A percentile compares a stretch with the other conserved stretches of the same genome.
Conservation (phyloP, 2,888 invertebrate genomes). For the Phalera bucephala region DNA sequence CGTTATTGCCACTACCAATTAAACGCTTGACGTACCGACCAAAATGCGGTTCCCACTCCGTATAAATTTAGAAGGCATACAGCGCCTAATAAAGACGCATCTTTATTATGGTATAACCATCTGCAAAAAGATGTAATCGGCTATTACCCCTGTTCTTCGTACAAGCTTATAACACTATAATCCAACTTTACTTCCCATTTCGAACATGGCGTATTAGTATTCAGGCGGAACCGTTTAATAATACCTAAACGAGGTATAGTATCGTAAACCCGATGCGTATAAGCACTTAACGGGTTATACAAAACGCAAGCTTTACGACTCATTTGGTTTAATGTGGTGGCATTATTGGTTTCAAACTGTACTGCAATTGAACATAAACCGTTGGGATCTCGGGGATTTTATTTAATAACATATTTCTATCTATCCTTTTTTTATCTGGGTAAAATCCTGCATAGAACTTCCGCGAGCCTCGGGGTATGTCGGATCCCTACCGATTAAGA, state of each 20-base stretch:
- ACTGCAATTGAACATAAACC: constrained; percentile 25
- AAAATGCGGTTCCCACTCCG: too few species aligned
- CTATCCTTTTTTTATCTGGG: too few species aligned
- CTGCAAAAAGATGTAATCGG: too few species aligned
- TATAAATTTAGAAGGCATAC: too few species aligned
- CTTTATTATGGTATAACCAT: too few species aligned
- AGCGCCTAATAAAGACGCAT: too few species aligned
- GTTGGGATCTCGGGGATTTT: background rate
- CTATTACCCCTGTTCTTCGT: background rate
- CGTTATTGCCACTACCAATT: too few species aligned
- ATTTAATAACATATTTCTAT: background rate
- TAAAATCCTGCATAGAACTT: too few species aligned
- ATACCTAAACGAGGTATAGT: constrained; percentile 24
- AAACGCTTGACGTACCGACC: too few species aligned
- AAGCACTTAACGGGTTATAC: constrained; percentile 32
- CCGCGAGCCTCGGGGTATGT: too few species aligned
- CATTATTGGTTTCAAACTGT: constrained; percentile 29
- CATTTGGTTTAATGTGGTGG: constrained; percentile 21
- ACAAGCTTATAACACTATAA: background rate
- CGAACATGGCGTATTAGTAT: background rate
- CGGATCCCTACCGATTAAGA: too few species aligned
- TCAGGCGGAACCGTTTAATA: constrained; percentile 14
- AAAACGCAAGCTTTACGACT: constrained; percentile 26
- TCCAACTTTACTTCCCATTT: background rate
- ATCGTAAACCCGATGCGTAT: constrained; percentile 32